Evolutionary conservation across 2,797 vertebrate species (phyloP), one percentile per base, ranked within the genome.

Genomic region (Dryobates pubescens): DNA sequence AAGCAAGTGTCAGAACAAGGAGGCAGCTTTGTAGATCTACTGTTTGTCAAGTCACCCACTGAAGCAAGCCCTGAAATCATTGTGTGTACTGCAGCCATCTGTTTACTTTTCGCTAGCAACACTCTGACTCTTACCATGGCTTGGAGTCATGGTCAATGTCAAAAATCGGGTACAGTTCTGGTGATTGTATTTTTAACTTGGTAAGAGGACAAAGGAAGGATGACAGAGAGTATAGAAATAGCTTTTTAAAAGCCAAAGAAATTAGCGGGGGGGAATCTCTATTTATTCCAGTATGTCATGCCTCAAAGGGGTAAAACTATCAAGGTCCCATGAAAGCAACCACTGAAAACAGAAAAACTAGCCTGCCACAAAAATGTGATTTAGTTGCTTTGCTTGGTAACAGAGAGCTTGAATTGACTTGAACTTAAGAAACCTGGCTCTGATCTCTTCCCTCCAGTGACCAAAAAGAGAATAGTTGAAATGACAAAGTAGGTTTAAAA

Each of bases 41-140:
- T 89, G 86, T 73, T 96, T 75, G 63, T 96, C 73, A 75, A 94
- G 94, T 96, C 87, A 95, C 88, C 90, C 86, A 96, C 86, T 88
- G 82, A 87, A 93, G 74, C 69, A 96, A 96, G 92, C 88, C 84
- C 92, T 78, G 29, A 95, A 96, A 96, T 93, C 63, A 95, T 84
- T 88, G 89, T 94, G 94, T 94, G 88, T 95, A 95, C 86, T 74
- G 72, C 1, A 34, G 88, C 88, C 93, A 97, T 96, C 77, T 96
- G 75, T 92, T 96, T 95, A 95, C 41, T 88, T 94, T 95, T 82
- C 92, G 92, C 90, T 68, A 92, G 86, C 72, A 89, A 96, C 97
- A 96, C 77, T 96, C 59, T 92, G 77, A 95, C 83, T 96, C 63
- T 90, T 77, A 92, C 56, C 78, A 65, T 78, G 65, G 77, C 85